Evolutionary conservation across 2,113 vertebrate genomes (phyloP).

Genomic region (Romanogobio albipinnatus): DNA sequence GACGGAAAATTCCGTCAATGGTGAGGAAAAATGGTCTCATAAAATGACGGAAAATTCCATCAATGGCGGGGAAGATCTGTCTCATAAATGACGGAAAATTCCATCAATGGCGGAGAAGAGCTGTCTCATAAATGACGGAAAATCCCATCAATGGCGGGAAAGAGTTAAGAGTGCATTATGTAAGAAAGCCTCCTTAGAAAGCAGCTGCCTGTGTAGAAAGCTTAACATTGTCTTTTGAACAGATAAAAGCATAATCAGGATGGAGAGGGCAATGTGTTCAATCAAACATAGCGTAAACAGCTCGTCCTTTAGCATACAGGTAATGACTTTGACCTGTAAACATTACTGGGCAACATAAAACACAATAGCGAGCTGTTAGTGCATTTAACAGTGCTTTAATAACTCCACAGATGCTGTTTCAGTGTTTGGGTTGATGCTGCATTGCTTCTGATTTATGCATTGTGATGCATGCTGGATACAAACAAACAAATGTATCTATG

Average conservation of each 20-base stretch:
- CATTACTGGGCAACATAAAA: neutral
- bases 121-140: too few species aligned
- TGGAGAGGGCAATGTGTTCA: neutral
- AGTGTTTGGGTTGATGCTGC: neutral
- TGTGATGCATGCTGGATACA: neutral
- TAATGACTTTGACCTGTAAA: constrained; percentile 11
- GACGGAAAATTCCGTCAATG: fast-evolving
- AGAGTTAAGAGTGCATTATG: neutral
- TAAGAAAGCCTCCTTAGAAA: neutral
- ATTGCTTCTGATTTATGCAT: neutral
- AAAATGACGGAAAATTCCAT: too few species aligned
- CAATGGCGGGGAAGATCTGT: too few species aligned
- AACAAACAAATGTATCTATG: neutral
- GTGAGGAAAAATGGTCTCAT: fast-evolving
- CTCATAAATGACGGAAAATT: too few species aligned
- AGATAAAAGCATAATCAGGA: neutral
- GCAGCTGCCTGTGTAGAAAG: neutral
- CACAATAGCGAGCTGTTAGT: neutral
- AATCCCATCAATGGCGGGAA: too few species aligned
- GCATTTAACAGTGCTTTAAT: neutral
- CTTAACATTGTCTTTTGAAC: neutral
- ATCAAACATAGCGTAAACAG: neutral
- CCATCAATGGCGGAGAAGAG: too few species aligned
- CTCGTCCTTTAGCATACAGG: neutral
- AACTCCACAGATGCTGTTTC: neutral